Evolutionary conservation across 2,113 vertebrate species (phyloP).

Genomic region (Promerops cafer): DNA sequence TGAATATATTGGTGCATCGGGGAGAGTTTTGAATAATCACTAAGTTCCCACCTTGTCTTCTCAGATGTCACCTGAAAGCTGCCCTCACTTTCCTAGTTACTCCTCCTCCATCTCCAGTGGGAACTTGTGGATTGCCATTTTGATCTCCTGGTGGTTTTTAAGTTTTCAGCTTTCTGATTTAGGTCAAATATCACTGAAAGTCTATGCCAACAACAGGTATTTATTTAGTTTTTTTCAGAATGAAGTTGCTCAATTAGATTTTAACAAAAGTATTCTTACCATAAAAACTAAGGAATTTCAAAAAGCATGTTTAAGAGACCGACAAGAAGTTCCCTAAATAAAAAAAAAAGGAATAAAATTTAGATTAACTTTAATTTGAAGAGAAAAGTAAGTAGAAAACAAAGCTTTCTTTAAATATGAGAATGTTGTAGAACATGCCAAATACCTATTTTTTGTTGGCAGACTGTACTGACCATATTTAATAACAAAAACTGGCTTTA

Average conservation of each 20-base stretch:
- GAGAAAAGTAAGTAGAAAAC: neutral
- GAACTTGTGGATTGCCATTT: neutral
- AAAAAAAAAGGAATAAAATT: neutral
- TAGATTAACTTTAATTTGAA: neutral
- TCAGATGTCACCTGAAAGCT: neutral
- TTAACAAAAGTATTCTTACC: neutral
- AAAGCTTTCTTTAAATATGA: neutral
- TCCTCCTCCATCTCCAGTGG: neutral
- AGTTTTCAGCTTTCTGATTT: neutral
- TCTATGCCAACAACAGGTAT: neutral
- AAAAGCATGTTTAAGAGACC: neutral
- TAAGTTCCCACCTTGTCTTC: neutral
- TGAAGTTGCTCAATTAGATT: neutral
- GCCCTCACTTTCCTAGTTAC: neutral
- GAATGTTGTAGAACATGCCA: neutral
- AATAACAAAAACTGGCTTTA: neutral
- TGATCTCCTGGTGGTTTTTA: neutral
- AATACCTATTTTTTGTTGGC: neutral
- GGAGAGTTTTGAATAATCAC: neutral
- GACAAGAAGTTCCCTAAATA: neutral
- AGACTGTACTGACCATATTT: neutral
- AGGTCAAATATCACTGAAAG: neutral
- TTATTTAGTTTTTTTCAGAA: neutral
- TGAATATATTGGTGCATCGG: rapidly evolving
- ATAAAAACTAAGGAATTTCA: neutral